Evolutionary conservation across 2,888 invertebrate species (phyloP), one percentile per base, ranked within the genome.

Genomic region (Cerceris rybyensis): DNA sequence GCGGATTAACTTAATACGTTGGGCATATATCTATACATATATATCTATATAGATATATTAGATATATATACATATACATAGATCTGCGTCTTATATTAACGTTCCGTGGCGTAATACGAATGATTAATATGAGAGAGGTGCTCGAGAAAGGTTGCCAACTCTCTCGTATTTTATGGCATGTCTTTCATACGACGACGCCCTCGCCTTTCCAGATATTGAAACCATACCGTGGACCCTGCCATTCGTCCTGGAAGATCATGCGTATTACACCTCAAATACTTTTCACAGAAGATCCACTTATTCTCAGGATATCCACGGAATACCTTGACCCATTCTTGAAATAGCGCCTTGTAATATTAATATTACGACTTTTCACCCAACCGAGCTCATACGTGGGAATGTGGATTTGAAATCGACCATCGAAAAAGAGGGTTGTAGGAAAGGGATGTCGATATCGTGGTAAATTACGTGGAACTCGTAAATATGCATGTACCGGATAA

Each of bases 1-100:
- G 17, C 69, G 69, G 61, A 78, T 78, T 73, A 79, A 78, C 55
- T 67, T 54, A 54, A 69, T 63, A 54, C 78, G 66, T 52, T 64
- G 41, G 66, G 46, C 13, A 57, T 28, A 28, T 28, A 28, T 28
- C 28, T 28, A 28, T 28, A 28, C 28, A 4, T 28, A 4, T 28
- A 28, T 28, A 28, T 28, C 2, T 28, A 28, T 28, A 28, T 28
- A 28, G 28, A 28, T 28, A 28, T 28, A 28, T 28, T 28, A 28
- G 1, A 28, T 28, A 28, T 28, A 28, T 28, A 28, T 28, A 28
- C 4, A 28, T 28, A 28, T 28, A 28, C 28, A 28, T 28, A 28
- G 28, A 28, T 28, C 28, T 14, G 39, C 54, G 64, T 9, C 69
- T 70, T 61, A 58, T 60, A 59, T 67, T 63, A 73, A 66, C 65